Evolutionary conservation across 2,113 vertebrate species (phyloP).

Genomic region (Lepisosteus osseus): DNA sequence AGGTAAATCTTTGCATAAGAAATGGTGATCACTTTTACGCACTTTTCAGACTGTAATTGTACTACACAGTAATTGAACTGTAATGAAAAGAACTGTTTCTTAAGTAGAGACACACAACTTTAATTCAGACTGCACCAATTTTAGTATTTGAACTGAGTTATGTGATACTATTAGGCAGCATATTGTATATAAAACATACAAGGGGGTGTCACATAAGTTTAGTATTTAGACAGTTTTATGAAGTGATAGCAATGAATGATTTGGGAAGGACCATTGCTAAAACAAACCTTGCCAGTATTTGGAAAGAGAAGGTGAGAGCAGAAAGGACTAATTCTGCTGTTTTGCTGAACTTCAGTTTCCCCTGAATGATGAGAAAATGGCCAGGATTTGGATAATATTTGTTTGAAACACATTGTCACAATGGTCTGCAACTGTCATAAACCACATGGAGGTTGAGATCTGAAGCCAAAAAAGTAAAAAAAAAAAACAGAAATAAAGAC

Average conservation of each 20-base stretch:
- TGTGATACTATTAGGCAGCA: constrained; percentile 11
- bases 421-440: background rate
- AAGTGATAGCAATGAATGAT: constrained; percentile 39
- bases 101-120: constrained; percentile 15
- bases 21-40: background rate
- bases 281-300: constrained; percentile 41
- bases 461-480: constrained; percentile 3
- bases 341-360: constrained; percentile 39
- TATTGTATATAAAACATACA: constrained; percentile 21
- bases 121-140: constrained; percentile 30
- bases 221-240: constrained; percentile 34
- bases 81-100: background rate
- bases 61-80: background rate
- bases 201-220: constrained; percentile 26
- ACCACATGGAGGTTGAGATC: background rate
- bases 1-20: too few species aligned
- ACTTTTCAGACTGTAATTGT: background rate
- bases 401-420: constrained; percentile 12
- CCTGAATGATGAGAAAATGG: constrained; percentile 33
- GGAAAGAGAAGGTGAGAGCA: constrained; percentile 13
- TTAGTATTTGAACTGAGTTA: constrained; percentile 39
- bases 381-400: constrained; percentile 26
- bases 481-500: background rate
- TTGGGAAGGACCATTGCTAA: constrained; percentile 45
- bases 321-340: background rate